phyloP scores from a whole-genome alignment of 2,797 vertebrate species.

The Stomatorhinus walkeri region DNA sequence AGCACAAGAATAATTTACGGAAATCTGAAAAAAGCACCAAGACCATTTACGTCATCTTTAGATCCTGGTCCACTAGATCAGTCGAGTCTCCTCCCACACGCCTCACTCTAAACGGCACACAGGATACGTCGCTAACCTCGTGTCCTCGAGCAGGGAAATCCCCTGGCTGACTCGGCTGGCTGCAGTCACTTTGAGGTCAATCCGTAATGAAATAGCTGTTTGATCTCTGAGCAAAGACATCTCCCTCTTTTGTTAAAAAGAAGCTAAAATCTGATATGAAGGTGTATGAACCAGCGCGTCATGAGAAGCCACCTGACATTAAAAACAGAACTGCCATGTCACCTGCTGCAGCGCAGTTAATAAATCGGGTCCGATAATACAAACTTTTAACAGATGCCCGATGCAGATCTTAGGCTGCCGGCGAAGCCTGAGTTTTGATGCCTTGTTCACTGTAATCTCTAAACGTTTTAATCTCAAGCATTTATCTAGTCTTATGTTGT shows the following conservation, averaged over 20 bases:
- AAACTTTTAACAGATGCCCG: neutral
- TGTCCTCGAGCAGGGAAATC: neutral
- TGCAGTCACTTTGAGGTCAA: constrained; percentile 2
- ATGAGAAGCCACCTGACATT: neutral
- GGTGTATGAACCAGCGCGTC: neutral
- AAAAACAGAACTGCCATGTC: neutral
- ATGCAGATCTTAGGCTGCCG: neutral
- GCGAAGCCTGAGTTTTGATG: neutral
- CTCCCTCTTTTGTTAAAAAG: neutral
- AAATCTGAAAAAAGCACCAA: neutral
- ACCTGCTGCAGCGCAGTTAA: neutral
- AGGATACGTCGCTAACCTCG: neutral
- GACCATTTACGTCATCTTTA: neutral
- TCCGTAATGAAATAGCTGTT: neutral
- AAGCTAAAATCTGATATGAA: neutral
- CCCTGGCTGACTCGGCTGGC: neutral
- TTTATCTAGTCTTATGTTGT: neutral
- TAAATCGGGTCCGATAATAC: neutral
- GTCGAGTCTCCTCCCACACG: neutral
- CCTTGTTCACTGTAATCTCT: neutral
- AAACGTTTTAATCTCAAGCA: neutral
- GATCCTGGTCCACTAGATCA: neutral
- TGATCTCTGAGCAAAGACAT: neutral
- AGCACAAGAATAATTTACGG: neutral
- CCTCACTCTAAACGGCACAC: neutral